phyloP scores from a whole-genome alignment of 2,113 vertebrate species.

The Siniperca knerii region DNA sequence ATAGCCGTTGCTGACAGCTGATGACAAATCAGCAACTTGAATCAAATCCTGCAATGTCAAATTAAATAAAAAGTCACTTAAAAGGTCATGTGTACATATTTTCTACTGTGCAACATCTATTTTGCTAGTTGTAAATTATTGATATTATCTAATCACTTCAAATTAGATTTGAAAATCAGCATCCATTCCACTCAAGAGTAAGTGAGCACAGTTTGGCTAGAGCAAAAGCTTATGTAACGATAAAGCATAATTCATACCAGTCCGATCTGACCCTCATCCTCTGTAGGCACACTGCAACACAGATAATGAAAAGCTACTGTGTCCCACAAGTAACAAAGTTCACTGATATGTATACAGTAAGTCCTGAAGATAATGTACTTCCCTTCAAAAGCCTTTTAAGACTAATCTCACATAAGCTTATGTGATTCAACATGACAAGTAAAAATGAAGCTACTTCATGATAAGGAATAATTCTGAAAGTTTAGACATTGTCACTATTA shows the following conservation, averaged over 20 bases:
- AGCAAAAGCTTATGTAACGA: slow-evolving; percentile 46
- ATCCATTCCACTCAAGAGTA: slow-evolving; percentile 9
- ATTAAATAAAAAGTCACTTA: background rate
- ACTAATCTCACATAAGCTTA: background rate
- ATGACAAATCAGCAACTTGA: slow-evolving; percentile 33
- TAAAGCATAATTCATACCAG: slow-evolving; percentile 34
- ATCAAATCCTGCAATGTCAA: slow-evolving; percentile 23
- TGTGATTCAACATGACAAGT: background rate
- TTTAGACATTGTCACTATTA: background rate
- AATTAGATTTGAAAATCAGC: slow-evolving; percentile 30
- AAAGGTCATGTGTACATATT: background rate
- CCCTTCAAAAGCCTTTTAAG: background rate
- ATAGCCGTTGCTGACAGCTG: slow-evolving; percentile 21
- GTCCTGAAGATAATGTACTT: background rate
- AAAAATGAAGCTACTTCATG: background rate
- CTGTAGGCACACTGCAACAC: slow-evolving; percentile 12
- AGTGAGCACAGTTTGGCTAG: slow-evolving; percentile 22
- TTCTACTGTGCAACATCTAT: background rate
- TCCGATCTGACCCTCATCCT: slow-evolving; percentile 37
- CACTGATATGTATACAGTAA: slow-evolving; percentile 8
- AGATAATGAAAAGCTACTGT: slow-evolving; percentile 20
- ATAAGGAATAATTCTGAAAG: background rate
- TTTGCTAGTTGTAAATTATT: background rate
- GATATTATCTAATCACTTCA: slow-evolving; percentile 34
- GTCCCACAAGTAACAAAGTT: slow-evolving; percentile 4